phyloP scores from a whole-genome alignment of 2,113 vertebrate genomes.

The Capricornis sumatraensis region DNA sequence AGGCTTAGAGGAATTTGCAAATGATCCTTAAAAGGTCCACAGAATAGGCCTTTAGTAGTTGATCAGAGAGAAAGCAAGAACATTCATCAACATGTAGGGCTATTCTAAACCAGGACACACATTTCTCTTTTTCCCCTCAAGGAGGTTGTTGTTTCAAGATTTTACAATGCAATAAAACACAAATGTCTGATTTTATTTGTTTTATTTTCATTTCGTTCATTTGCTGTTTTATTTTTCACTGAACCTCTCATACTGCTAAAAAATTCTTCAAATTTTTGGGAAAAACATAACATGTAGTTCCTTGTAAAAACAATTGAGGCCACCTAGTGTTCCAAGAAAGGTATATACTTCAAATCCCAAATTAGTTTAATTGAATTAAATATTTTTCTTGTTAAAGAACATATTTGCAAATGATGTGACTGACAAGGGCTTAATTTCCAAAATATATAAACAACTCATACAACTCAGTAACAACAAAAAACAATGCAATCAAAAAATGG shows the following conservation, averaged over 20 bases:
- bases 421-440: background rate
- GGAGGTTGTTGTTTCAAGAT: background rate
- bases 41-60: background rate
- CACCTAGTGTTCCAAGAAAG: constrained; percentile 51
- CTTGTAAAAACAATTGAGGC: constrained; percentile 40
- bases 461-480: background rate
- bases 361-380: background rate
- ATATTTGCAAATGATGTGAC: background rate
- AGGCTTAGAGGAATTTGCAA: background rate
- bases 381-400: background rate
- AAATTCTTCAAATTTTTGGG: background rate
- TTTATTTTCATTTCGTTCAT: background rate
- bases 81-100: background rate
- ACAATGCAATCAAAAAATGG: background rate
- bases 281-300: background rate
- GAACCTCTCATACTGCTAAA: background rate
- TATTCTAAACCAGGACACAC: background rate
- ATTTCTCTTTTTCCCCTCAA: background rate
- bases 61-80: background rate
- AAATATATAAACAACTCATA: background rate
- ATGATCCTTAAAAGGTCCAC: background rate
- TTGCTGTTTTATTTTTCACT: background rate
- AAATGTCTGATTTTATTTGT: background rate
- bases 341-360: constrained; percentile 16
- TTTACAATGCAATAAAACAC: background rate